phyloP scores from a whole-genome alignment of 2,888 invertebrate species.

The Lepidochitona cinerea region DNA sequence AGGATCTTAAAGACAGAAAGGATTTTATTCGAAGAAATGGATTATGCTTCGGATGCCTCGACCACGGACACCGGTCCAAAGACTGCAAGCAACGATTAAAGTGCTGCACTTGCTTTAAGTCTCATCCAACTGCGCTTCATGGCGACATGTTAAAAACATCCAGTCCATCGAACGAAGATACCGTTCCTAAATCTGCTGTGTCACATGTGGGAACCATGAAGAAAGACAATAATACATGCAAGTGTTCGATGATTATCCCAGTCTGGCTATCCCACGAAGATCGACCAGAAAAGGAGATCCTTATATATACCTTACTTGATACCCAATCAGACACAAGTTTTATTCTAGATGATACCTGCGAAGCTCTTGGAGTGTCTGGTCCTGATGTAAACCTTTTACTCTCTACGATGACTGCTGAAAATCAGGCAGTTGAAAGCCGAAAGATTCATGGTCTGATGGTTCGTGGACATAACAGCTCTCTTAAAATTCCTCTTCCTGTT shows the following conservation, averaged over 20 bases:
- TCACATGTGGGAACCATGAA: not conserved
- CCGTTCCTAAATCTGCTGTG: not conserved
- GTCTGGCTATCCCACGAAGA: constrained; percentile 26
- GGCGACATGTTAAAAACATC: too few species aligned
- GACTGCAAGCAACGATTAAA: constrained; percentile 14
- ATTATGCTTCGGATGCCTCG: constrained; percentile 27
- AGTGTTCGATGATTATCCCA: constrained; percentile 20
- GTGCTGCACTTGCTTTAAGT: constrained; percentile 16
- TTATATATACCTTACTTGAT: constrained; percentile 39
- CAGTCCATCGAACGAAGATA: not conserved
- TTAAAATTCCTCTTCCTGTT: constrained; percentile 27
- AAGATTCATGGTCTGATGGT: constrained; percentile 25
- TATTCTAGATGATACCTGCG: constrained; percentile 20
- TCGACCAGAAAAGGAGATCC: constrained; percentile 21
- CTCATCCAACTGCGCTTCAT: constrained; percentile 22
- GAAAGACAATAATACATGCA: constrained; percentile 21
- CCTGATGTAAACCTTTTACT: constrained; percentile 17
- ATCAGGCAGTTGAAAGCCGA: constrained; percentile 4
- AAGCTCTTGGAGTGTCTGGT: constrained; percentile 15
- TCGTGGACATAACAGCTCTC: constrained; percentile 12
- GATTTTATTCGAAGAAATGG: constrained; percentile 11
- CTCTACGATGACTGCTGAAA: constrained; percentile 28
- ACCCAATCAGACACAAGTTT: constrained; percentile 37
- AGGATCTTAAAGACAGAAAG: constrained; percentile 5
- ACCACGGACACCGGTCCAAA: constrained; percentile 20